Evolutionary conservation across 1,140 invertebrate species (phyloP).

Genomic region (Drosophila littoralis): DNA sequence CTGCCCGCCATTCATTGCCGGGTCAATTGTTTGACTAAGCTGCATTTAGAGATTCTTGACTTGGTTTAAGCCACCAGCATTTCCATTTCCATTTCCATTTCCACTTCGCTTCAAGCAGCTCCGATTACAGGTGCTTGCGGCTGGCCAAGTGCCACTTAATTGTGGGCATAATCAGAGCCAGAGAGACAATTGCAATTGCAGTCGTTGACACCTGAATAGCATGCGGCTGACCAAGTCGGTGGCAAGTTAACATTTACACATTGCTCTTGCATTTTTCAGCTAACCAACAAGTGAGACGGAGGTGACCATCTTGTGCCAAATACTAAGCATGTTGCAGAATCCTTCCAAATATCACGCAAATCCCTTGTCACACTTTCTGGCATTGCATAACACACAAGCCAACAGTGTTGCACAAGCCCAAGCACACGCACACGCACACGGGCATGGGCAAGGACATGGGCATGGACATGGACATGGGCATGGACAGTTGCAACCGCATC

Average conservation of each 20-base stretch:
- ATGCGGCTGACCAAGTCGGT: constrained; percentile 2
- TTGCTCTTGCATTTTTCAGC: constrained; percentile 48
- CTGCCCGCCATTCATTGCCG: constrained; percentile 26
- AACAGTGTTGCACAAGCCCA: constrained; percentile 48
- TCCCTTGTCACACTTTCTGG: constrained; percentile 84
- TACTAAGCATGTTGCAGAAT: constrained; percentile 84
- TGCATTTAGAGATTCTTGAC: constrained; percentile 22
- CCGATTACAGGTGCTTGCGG: constrained; percentile 23
- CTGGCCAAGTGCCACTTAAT: constrained; percentile 63
- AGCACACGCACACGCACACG: constrained; percentile 19
- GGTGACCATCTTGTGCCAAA: constrained; percentile 48
- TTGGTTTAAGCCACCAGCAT: constrained; percentile 15
- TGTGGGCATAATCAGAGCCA: constrained; percentile 47
- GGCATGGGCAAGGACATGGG: constrained; percentile 21
- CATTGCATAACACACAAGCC: constrained; percentile 81
- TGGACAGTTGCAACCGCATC: constrained; percentile 68
- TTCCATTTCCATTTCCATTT: constrained; percentile 12
- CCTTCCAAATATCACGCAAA: constrained; percentile 84
- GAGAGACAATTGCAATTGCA: constrained; percentile 36
- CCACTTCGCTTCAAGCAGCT: constrained; percentile 7
- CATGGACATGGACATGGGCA: constrained; percentile 21
- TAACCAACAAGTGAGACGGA: constrained; percentile 21
- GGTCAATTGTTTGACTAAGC: constrained; percentile 44
- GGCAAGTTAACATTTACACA: constrained; percentile 44
- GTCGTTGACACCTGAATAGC: constrained; percentile 64